Conservation (phyloP, 2,113 vertebrate genomes). For the Camarhynchus parvulus region DNA sequence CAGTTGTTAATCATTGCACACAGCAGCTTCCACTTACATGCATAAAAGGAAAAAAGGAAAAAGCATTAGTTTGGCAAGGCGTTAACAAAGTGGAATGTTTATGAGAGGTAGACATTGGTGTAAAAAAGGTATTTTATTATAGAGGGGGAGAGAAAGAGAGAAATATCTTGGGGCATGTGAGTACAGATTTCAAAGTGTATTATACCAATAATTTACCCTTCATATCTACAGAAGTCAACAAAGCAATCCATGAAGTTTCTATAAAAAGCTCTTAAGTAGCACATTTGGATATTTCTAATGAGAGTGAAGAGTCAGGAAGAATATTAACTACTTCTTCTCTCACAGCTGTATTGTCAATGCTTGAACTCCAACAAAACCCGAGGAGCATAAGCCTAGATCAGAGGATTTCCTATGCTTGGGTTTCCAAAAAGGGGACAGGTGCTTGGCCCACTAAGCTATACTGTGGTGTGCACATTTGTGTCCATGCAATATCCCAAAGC, state of each 20-base stretch:
- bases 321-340: not conserved
- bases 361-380: not conserved
- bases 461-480: not conserved
- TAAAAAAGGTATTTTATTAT: not conserved
- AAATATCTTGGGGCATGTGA: not conserved
- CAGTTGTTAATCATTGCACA: slow-evolving; percentile 1
- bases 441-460: not conserved
- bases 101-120: not conserved
- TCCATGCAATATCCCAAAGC: not conserved
- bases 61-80: not conserved
- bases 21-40: not conserved
- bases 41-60: not conserved
- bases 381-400: not conserved
- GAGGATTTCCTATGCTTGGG: not conserved
- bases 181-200: not conserved
- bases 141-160: not conserved
- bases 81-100: not conserved
- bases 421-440: not conserved
- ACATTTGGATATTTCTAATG: not conserved
- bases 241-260: not conserved
- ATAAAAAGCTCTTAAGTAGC: not conserved
- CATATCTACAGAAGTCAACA: not conserved
- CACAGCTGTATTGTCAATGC: not conserved
- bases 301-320: not conserved
- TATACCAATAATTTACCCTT: slow-evolving; percentile 6